Conservation (phyloP, 2,888 invertebrate genomes). For the Priocnemis perturbator region DNA sequence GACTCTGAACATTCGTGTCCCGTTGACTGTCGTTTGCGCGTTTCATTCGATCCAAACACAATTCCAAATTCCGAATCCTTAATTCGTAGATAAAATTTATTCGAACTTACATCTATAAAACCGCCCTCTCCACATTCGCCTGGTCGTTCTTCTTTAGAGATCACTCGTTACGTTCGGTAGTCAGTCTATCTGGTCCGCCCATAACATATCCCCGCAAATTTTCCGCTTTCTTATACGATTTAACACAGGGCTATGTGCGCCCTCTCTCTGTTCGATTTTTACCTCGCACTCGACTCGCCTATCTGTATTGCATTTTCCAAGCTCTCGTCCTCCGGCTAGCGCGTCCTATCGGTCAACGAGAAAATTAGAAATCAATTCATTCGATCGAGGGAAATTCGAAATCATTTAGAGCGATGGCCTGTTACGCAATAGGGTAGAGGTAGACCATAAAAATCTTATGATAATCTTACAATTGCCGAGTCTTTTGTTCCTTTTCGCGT, state of each 20-base stretch:
- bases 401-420: neutral
- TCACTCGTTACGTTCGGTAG: slow-evolving; percentile 66
- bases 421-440: slow-evolving; percentile 5
- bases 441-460: too few relatives aligned
- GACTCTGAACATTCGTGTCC: slow-evolving; percentile 2
- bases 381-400: slow-evolving; percentile 23
- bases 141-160: slow-evolving; percentile 54
- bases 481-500: too few relatives aligned
- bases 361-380: slow-evolving; percentile 7
- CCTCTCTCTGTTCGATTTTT: neutral
- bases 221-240: slow-evolving; percentile 1
- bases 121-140: slow-evolving; percentile 8
- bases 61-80: neutral
- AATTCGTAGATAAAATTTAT: neutral
- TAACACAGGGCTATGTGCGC: slow-evolving; percentile 7
- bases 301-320: too few relatives aligned
- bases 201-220: slow-evolving; percentile 54
- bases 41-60: neutral
- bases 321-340: too few relatives aligned
- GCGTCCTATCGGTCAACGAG: too few relatives aligned
- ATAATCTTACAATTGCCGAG: too few relatives aligned
- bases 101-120: neutral
- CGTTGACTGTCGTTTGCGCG: slow-evolving; percentile 28
- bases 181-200: slow-evolving; percentile 67
- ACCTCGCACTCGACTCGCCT: too few relatives aligned